Conservation (phyloP, 2,113 vertebrate genomes). For the Cryptoleucopteryx plumbea region DNA sequence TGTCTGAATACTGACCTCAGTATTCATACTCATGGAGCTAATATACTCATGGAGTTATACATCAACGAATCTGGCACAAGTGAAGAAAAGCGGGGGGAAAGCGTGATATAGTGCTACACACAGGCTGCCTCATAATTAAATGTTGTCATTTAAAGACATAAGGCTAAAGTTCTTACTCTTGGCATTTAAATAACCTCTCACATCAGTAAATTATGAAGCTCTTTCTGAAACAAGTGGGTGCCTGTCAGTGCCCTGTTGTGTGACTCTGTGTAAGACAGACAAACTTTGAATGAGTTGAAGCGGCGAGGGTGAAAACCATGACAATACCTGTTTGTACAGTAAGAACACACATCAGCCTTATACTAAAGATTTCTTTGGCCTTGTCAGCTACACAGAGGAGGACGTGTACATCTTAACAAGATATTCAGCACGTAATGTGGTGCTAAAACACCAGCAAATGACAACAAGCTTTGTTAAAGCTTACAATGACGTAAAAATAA, state of each 20-base stretch:
- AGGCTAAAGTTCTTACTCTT: neutral
- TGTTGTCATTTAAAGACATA: neutral
- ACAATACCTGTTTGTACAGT: neutral
- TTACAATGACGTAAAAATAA: neutral
- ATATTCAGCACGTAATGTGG: neutral
- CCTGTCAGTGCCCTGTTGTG: neutral
- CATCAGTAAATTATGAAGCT: slow-evolving; percentile 6
- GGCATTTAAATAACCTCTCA: slow-evolving; percentile 28
- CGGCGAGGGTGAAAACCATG: neutral
- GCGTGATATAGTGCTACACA: neutral
- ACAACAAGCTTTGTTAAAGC: neutral
- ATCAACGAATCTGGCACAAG: neutral
- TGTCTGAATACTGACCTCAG: neutral
- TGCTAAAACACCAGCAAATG: neutral
- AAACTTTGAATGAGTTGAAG: neutral
- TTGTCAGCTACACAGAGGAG: neutral
- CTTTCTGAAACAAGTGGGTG: neutral
- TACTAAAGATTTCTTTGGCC: neutral
- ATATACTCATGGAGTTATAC: neutral
- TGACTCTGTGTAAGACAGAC: neutral
- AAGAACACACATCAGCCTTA: neutral
- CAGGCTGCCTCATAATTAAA: neutral
- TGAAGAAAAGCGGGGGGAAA: neutral
- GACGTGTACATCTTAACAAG: neutral
- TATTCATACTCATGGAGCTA: neutral